Evolutionary conservation across 2,888 invertebrate genomes (phyloP).

Genomic region (Megamerina dolium): DNA sequence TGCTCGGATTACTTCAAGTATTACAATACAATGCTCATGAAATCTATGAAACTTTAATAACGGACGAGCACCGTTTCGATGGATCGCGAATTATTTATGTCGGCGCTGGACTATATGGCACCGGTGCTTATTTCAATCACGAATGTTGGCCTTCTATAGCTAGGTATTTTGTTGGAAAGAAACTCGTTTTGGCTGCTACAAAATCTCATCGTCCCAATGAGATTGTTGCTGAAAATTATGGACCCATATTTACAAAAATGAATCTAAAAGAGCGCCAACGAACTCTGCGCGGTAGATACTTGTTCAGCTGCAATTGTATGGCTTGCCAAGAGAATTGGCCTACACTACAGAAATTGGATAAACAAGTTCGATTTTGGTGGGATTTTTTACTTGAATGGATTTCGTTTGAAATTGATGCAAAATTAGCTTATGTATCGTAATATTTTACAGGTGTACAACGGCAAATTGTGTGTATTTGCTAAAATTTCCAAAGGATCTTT

Average conservation of each 20-base stretch:
- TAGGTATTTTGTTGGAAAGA: constrained; percentile 69
- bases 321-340: constrained; percentile 76
- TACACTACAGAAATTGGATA: constrained; percentile 56
- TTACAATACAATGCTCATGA: constrained; percentile 84
- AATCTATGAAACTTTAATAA: constrained; percentile 63
- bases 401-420: not conserved
- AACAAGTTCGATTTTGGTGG: constrained; percentile 43
- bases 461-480: constrained; percentile 51
- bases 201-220: constrained; percentile 62
- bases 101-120: constrained; percentile 67
- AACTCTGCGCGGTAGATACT: constrained; percentile 64
- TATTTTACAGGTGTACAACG: constrained; percentile 51
- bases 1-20: constrained; percentile 66
- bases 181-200: constrained; percentile 63
- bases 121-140: constrained; percentile 75
- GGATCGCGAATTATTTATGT: constrained; percentile 40
- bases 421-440: not conserved
- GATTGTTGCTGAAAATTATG: constrained; percentile 76
- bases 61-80: constrained; percentile 50
- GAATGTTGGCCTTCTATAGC: constrained; percentile 74
- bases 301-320: constrained; percentile 69
- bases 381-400: constrained; percentile 6
- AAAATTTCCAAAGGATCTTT: constrained; percentile 49
- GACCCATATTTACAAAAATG: constrained; percentile 65
- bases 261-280: constrained; percentile 57